phyloP scores from a whole-genome alignment of 2,797 vertebrate genomes.

The Halcyon chelicuti region DNA sequence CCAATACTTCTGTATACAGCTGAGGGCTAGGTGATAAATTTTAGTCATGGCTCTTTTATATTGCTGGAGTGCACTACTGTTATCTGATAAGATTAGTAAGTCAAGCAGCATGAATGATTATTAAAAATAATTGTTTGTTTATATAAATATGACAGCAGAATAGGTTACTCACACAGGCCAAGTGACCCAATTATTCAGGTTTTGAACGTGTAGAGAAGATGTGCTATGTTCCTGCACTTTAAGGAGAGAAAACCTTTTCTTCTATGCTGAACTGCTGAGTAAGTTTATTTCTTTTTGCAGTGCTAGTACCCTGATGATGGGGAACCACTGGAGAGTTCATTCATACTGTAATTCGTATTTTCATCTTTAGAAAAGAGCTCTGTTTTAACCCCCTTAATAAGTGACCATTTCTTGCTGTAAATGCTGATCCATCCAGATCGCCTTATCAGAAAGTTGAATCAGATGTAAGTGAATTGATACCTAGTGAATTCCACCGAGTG shows the following conservation, averaged over 20 bases:
- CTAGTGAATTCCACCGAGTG: not conserved
- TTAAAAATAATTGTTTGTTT: conserved; percentile 71
- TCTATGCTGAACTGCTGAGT: not conserved
- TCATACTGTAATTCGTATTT: not conserved
- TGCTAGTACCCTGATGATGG: not conserved
- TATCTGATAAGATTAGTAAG: conserved; percentile 34
- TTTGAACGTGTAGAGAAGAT: not conserved
- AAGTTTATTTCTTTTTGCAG: not conserved
- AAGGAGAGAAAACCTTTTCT: not conserved
- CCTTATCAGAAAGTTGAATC: not conserved
- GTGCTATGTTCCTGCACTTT: not conserved
- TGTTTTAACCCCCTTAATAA: not conserved
- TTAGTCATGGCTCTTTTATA: not conserved
- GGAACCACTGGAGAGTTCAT: not conserved
- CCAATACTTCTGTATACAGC: not conserved
- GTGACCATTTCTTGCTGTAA: not conserved
- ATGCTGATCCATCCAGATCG: not conserved
- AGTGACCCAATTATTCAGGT: conserved; percentile 54
- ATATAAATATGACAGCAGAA: conserved; percentile 46
- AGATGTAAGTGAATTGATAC: not conserved
- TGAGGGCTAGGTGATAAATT: conserved; percentile 20
- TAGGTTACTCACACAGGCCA: conserved; percentile 30
- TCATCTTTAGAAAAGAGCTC: not conserved
- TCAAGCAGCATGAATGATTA: conserved; percentile 44
- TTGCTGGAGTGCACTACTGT: not conserved